Base-by-base conservation (phyloP, 2,888 invertebrate species). In the Drosophila crucigera region DNA sequence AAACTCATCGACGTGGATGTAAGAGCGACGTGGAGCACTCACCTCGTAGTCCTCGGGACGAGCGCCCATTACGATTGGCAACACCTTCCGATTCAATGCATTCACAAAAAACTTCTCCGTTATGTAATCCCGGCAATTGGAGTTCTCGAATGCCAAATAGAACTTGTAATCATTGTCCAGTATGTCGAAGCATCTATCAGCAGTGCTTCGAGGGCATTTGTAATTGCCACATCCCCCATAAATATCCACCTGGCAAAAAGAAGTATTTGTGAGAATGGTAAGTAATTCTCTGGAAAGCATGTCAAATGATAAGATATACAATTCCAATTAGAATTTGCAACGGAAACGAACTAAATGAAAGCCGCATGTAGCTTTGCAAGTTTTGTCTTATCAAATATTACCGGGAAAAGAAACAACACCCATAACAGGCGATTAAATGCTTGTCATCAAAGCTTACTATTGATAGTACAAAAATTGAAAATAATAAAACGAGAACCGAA, bases 81-180 rank as follows among this genome's bases (percentile, higher is more conserved):
- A 93, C 53, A 98, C 96, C 93, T 97, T 97, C 86, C 97, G 96
- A 68, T 96, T 96, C 68, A 99, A 94, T 68, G 98, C 98, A 92
- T 99, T 99, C 63, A 98, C 97, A 94, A 98, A 99, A 94, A 99
- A 98, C 93, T 99, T 99, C 93, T 99, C 99, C 0, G 99, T 98
- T 82, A 99, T 97, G 92, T 99, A 99, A 93, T 99, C 98, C 79
- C 96, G 95, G 93, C 99, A 99, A 91, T 99, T 99, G 37, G 98
- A 98, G 93, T 99, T 99, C 93, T 99, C 99, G 92, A 99, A 99
- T 0, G 99, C 97, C 83, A 99, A 95, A 93, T 99, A 99, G 94
- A 99, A 99, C 93, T 99, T 99, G 94, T 99, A 99, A 81, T 98
- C 97, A 73, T 95, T 96, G 92, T 98, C 97, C 66, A 99, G 95